Evolutionary conservation across 2,797 vertebrate species (phyloP).

Genomic region (Enteromius mattozi): DNA sequence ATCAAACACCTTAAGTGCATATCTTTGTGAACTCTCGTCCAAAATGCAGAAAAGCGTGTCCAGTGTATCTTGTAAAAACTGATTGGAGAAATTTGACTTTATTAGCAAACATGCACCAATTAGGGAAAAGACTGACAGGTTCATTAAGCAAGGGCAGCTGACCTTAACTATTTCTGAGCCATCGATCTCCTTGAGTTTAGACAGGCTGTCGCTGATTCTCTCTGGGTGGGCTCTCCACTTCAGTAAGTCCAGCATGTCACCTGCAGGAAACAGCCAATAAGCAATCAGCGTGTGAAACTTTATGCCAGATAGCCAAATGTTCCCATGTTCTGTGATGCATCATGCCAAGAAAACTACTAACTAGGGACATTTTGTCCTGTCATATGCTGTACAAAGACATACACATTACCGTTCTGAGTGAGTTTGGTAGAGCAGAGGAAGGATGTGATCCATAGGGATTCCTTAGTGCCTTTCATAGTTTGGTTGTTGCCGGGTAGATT

Average conservation of each 20-base stretch:
- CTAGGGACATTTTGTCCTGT: neutral
- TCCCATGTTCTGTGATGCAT: neutral
- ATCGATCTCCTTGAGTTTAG: conserved; percentile 96
- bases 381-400: neutral
- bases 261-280: conserved; percentile 70
- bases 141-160: conserved; percentile 44
- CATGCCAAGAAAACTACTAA: neutral
- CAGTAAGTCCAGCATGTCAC: conserved; percentile 96
- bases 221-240: conserved; percentile 98
- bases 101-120: neutral
- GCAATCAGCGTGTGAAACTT: neutral
- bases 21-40: conserved; percentile 95
- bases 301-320: neutral
- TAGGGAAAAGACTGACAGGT: conserved; percentile 46
- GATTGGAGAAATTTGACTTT: neutral
- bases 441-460: conserved; percentile 98
- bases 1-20: conserved; percentile 96
- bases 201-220: conserved; percentile 93
- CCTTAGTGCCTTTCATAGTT: conserved; percentile 90
- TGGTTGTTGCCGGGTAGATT: conserved; percentile 91
- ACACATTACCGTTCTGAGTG: conserved; percentile 91
- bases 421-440: conserved; percentile 99
- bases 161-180: conserved; percentile 99
- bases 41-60: conserved; percentile 98
- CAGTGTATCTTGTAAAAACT: conserved; percentile 98